Percentiles rank a stretch among this genome's conserved stretches.
These are phyloP conservation scores for Spodoptera littoralis DNA, from an alignment of 2,888 invertebrate species.

Conservation along the genomic window DNA sequence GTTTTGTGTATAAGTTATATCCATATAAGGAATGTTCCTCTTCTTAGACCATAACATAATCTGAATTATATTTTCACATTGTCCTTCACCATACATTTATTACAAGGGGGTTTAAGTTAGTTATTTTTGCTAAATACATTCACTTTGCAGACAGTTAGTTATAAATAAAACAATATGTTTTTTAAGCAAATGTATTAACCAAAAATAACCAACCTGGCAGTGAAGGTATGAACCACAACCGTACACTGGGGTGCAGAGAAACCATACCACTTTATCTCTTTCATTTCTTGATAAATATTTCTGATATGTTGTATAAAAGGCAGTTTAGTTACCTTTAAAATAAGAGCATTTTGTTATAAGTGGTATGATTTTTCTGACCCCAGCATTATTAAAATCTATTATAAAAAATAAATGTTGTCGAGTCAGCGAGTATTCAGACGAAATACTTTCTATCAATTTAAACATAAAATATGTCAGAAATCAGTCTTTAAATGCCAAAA, in stretches of 20 bases:
- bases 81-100: constrained; percentile 8
- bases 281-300: no score
- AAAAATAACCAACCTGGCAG: constrained; percentile 77
- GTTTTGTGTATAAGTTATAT: no score
- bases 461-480: neutral
- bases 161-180: constrained; percentile 81
- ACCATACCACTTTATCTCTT: constrained; percentile 31
- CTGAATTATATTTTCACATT: no score
- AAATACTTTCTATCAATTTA: no score
- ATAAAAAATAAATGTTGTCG: constrained; percentile 35
- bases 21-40: no score
- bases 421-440: constrained; percentile 34
- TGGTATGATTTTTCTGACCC: constrained; percentile 26
- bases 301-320: no score
- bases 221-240: constrained; percentile 49
- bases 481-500: constrained; percentile 22
- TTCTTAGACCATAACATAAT: no score
- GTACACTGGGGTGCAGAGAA: constrained; percentile 19
- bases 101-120: constrained; percentile 64
- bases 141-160: constrained; percentile 87
- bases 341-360: no score
- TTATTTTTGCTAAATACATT: constrained; percentile 85
- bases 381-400: constrained; percentile 27
- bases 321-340: no score
- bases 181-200: constrained; percentile 87